phyloP scores from a whole-genome alignment of 2,797 vertebrate species.

The Allobates femoralis region DNA sequence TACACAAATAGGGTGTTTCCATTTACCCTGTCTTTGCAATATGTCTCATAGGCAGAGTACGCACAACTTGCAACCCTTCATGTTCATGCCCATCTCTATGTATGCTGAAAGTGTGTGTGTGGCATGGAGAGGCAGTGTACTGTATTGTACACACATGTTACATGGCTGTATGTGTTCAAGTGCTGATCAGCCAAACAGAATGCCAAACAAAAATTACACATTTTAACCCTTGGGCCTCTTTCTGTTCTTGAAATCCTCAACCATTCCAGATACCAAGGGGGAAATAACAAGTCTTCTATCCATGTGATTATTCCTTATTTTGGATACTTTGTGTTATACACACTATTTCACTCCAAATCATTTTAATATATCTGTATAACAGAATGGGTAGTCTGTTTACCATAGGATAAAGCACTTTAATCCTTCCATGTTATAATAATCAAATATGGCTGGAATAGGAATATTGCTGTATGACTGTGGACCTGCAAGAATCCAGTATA shows the following conservation, averaged over 20 bases:
- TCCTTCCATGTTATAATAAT: neutral
- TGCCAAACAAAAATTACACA: too few relatives aligned
- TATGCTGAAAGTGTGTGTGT: neutral
- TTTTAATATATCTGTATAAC: neutral
- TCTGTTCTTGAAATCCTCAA: too few relatives aligned
- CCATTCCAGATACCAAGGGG: neutral
- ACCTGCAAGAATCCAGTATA: neutral
- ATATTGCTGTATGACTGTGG: neutral
- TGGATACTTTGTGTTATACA: neutral
- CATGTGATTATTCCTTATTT: neutral
- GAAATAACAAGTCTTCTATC: neutral
- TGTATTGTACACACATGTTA: neutral
- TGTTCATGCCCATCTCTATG: too few relatives aligned
- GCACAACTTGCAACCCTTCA: too few relatives aligned
- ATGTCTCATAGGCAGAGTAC: too few relatives aligned
- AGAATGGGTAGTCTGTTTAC: too few relatives aligned
- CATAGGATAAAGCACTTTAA: neutral
- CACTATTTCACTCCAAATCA: too few relatives aligned
- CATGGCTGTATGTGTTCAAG: neutral
- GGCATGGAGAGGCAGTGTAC: neutral
- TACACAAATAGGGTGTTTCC: too few relatives aligned
- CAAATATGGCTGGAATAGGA: neutral
- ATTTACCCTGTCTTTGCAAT: too few relatives aligned
- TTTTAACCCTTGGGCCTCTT: too few relatives aligned
- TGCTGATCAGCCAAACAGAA: neutral